Evolutionary conservation across 1,140 invertebrate genomes (phyloP), one percentile per base, ranked within the genome.

Genomic region (Drosophila pectinifera): DNA sequence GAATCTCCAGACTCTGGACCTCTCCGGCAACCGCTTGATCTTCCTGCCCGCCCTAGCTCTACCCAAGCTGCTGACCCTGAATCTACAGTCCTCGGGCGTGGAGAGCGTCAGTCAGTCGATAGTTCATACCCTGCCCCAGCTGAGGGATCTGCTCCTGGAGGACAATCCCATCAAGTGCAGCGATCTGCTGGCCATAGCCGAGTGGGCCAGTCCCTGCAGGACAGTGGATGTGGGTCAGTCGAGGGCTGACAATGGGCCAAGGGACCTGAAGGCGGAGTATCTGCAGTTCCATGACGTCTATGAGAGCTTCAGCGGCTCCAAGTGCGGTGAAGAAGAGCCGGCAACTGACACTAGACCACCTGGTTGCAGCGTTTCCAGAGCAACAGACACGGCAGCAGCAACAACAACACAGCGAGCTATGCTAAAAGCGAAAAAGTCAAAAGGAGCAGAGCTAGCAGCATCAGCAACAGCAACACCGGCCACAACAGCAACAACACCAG

Each of bases 1-100:
- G 7, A 95, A 95, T 73, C 91, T 98, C 5, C 94, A 95, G 85
- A 94, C 95, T 28, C 92, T 98, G n/a, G 89, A 92, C 56, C 36
- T 92, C 6, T 92, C 91, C 11, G 65, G 65, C 31, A 92, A 92
- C 54, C 90, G 90, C 34, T 64, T 92, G 45, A 49, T 92, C 2
- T 92, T 92, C 63, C 62, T 92, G 45, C 91, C 91, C 0, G 80
- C 86, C 1, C 24, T 92, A 31, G 49, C 77, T 0, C 46, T 92
- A 61, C 83, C 91, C 48, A 82, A 79, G 26, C 39, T 92, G 43
- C 68, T 90, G 13, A 89, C 83, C 16, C 67, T 92, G 1, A 92
- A 92, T 58, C 55, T 92, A 31, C 90, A 92, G 36, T 59, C 85
- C 4, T 65, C 91, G 13, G 89, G 80, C 10, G 65, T 92, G 26